phyloP scores from a whole-genome alignment of 2,797 vertebrate species.

The Sebastes itinus region DNA sequence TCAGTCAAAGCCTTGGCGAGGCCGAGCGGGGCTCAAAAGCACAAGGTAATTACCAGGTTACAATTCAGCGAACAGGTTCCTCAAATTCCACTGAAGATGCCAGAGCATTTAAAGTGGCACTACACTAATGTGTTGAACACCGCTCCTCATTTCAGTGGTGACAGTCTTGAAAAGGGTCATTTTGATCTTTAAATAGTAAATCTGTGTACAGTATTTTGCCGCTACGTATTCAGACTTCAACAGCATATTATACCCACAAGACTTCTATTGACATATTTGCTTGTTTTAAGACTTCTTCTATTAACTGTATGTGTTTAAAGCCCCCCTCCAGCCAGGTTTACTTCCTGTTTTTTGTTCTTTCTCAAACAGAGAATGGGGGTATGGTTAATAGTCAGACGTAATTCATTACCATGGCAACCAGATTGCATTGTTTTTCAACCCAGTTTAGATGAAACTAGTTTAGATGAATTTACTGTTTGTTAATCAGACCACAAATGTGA shows the following conservation, averaged over 20 bases:
- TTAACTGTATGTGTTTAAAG: not conserved
- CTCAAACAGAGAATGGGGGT: no score
- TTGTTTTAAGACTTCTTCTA: not conserved
- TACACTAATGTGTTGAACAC: constrained; percentile 18
- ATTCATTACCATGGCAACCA: no score
- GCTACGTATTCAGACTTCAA: not conserved
- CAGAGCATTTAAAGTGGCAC: constrained; percentile 27
- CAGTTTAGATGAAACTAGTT: no score
- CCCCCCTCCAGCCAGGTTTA: no score
- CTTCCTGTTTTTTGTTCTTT: no score
- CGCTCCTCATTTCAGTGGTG: not conserved
- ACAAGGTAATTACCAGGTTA: constrained; percentile 60
- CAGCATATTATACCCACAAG: not conserved
- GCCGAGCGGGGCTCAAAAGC: not conserved
- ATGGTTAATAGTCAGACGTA: no score
- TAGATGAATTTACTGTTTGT: no score
- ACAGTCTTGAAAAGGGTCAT: not conserved
- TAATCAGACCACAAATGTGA: no score
- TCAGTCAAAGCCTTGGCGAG: constrained; percentile 36
- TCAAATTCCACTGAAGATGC: constrained; percentile 34
- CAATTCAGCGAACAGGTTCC: constrained; percentile 29
- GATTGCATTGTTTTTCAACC: no score
- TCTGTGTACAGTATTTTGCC: not conserved
- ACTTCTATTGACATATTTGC: not conserved
- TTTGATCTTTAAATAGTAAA: constrained; percentile 15